Conservation (phyloP, 2,113 vertebrate genomes). For the Semnornis frantzii region DNA sequence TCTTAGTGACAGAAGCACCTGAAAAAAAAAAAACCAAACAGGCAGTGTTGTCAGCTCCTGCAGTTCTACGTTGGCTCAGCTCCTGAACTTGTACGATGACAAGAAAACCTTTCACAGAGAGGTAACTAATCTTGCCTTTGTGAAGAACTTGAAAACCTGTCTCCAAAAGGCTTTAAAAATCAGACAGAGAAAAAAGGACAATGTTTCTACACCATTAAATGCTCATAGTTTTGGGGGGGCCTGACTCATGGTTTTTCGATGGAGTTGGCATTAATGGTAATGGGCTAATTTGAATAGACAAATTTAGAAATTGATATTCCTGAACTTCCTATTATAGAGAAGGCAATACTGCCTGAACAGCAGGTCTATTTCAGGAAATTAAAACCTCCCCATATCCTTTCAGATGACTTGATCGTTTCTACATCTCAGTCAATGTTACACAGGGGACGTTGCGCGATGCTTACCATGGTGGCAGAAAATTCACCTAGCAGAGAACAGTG, state of each 20-base stretch:
- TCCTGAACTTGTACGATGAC: neutral
- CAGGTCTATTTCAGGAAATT: conserved; percentile 70
- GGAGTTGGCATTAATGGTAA: conserved; percentile 56
- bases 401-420: conserved; percentile 65
- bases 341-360: conserved; percentile 67
- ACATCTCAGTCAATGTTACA: conserved; percentile 67
- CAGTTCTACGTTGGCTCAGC: conserved; percentile 40
- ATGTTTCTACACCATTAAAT: conserved; percentile 60
- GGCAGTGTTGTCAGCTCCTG: conserved; percentile 29
- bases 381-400: conserved; percentile 65
- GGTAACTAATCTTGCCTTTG: neutral
- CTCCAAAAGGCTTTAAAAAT: conserved; percentile 39
- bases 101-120: neutral
- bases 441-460: conserved; percentile 45
- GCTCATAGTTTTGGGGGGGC: neutral
- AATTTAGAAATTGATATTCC: conserved; percentile 71
- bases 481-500: conserved; percentile 42
- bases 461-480: conserved; percentile 54
- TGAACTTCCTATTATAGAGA: conserved; percentile 66
- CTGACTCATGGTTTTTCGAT: conserved; percentile 46
- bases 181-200: conserved; percentile 44
- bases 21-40: conserved; percentile 9
- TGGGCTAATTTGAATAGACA: conserved; percentile 61
- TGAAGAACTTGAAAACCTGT: conserved; percentile 19
- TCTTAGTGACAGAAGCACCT: conserved; percentile 42